Conservation (phyloP, 2,797 vertebrate genomes). For the Nasua narica region DNA sequence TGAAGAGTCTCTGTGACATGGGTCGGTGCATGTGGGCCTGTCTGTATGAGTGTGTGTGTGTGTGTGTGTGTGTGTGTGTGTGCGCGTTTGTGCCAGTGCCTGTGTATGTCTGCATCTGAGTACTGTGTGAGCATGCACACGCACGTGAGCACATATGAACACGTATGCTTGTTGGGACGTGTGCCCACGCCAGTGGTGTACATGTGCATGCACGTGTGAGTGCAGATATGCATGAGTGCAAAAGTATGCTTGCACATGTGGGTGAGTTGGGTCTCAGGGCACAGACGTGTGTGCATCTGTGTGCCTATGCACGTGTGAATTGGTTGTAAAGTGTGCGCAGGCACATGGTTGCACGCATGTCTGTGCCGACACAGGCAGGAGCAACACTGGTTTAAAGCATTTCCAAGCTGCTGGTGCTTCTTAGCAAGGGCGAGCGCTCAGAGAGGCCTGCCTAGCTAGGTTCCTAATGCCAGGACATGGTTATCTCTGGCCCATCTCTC, state of each 20-base stretch:
- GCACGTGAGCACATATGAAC: background rate
- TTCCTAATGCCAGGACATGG: background rate
- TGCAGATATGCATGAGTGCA: fast-evolving
- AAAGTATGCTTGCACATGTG: too few relatives aligned
- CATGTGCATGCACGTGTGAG: fast-evolving
- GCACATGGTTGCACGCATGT: background rate
- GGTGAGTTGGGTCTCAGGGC: background rate
- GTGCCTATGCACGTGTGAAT: background rate
- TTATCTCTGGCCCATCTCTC: background rate
- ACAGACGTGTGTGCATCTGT: too few relatives aligned
- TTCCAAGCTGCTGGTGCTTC: background rate
- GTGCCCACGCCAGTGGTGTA: background rate
- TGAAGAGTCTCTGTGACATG: background rate
- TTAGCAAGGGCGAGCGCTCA: background rate
- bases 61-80: background rate
- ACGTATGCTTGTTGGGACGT: background rate
- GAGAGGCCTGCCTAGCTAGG: background rate
- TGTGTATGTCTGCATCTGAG: background rate
- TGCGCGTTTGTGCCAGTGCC: background rate
- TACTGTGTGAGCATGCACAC: too few relatives aligned
- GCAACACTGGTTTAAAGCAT: background rate
- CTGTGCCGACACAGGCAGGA: background rate
- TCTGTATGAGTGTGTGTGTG: background rate
- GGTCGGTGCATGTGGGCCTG: background rate
- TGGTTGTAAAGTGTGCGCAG: background rate